A percentile compares a stretch with the other conserved stretches of the same genome.
Evolutionary conservation across 1,140 invertebrate genomes (phyloP).

Genomic region (Drosophila virilis): DNA sequence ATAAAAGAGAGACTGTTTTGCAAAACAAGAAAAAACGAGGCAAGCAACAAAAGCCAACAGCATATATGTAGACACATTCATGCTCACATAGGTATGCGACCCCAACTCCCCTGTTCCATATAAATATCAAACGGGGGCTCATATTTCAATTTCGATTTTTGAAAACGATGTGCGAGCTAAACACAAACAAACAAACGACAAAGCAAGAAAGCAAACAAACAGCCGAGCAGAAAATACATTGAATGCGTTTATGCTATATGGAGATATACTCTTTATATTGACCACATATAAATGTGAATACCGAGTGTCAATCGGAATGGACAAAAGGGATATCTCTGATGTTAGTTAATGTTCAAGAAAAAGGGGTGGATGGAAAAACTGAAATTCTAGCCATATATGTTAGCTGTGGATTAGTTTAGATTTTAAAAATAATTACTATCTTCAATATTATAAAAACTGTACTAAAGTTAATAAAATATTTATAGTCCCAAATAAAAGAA

Average conservation of each 20-base stretch:
- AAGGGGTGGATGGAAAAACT: too few species aligned
- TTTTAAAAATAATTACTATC: too few species aligned
- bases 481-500: too few species aligned
- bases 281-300: constrained; percentile 1
- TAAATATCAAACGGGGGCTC: constrained; percentile 53
- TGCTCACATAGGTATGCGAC: constrained; percentile 10
- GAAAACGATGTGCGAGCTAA: constrained; percentile 75
- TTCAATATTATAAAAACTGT: background rate
- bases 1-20: constrained; percentile 9
- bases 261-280: constrained; percentile 35
- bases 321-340: background rate
- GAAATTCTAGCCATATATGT: too few species aligned
- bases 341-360: too few species aligned
- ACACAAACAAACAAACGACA: constrained; percentile 63
- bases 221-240: constrained; percentile 53
- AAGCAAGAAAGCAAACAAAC: constrained; percentile 71
- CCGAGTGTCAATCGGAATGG: constrained; percentile 19
- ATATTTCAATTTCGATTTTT: constrained; percentile 83
- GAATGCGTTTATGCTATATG: constrained; percentile 38
- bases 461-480: background rate
- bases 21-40: constrained; percentile 41
- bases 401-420: too few species aligned
- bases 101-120: constrained; percentile 15
- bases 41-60: constrained; percentile 38
- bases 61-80: constrained; percentile 3